phyloP scores from a whole-genome alignment of 2,113 vertebrate species.

The Pluvianellus socialis region DNA sequence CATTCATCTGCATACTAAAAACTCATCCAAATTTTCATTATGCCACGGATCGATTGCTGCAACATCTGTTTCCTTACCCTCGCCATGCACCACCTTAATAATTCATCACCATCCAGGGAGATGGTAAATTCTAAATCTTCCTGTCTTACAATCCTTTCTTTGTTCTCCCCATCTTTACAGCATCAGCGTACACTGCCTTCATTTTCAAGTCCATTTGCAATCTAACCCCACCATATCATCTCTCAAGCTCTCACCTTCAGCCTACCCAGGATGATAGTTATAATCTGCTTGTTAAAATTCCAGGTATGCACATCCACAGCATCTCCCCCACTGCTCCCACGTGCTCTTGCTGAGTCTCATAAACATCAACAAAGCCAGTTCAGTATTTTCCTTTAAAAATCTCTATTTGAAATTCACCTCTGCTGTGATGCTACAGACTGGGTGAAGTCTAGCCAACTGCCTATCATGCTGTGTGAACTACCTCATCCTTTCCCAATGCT shows the following conservation, averaged over 20 bases:
- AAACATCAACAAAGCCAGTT: background rate
- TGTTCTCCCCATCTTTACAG: background rate
- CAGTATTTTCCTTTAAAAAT: background rate
- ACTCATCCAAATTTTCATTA: background rate
- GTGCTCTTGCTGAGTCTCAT: background rate
- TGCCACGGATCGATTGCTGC: background rate
- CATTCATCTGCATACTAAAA: conserved; percentile 26
- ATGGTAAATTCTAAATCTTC: background rate
- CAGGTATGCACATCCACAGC: background rate
- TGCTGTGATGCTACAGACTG: background rate
- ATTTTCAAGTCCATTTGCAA: background rate
- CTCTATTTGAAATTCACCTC: background rate
- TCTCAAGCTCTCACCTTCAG: background rate
- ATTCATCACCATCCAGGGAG: background rate
- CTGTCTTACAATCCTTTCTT: background rate
- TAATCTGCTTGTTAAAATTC: background rate
- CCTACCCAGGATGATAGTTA: background rate
- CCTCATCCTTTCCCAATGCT: background rate
- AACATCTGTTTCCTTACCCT: conserved; percentile 34
- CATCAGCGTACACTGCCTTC: background rate
- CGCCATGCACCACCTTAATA: background rate
- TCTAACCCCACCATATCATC: background rate
- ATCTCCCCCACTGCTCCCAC: background rate
- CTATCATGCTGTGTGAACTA: background rate
- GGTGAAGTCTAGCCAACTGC: background rate